Evolutionary conservation across 1,140 invertebrate genomes (phyloP), one percentile per base, ranked within the genome.

Genomic region (Triops cancriformis): DNA sequence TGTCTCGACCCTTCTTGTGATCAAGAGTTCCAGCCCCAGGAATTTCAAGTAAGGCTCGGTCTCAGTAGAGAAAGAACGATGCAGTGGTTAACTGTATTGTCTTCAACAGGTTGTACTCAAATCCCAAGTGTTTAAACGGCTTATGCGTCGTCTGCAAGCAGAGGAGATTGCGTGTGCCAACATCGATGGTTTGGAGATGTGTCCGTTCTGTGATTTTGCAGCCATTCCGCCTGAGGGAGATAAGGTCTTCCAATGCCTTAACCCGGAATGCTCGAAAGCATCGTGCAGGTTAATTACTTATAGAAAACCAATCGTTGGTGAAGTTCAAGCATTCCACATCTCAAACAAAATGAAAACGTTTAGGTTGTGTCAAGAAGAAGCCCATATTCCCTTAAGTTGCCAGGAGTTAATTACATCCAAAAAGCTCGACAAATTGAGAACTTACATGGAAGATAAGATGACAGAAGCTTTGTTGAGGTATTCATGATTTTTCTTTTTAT

Each of bases 201-300:
- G 90, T 82, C 89, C 89, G 5, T 90, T 89, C 81, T 91, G 90
- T 82, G 85, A 87, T 77, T 91, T 88, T 83, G 86, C 87, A 28
- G 88, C 87, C 18, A 90, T 90, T 80, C 85, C 87, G 3, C 82
- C 88, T 14, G 83, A 84, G 14, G 85, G 86, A 74, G 88, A 90
- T 80, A 89, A 88, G 82, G 83, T 91, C 3, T 90, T 91, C 79
- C 87, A 85, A 77, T 91, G 90, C 79, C 80, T 88, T 0, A 90
- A 91, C 84, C 85, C 86, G 4, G 88, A 90, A 31, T 91, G 90
- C 80, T 87, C 88, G 82, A 89, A 89, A 82, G 89, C 90, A 79
- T 87, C 88, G 1, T 91, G 90, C 82, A 84, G 89, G 85, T 86
- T 79, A 64, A 76, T 51, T 12, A 10, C 12, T 27, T 26, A 77